Percentiles rank a stretch among this genome's conserved stretches.
phyloP scores from a whole-genome alignment of 2,888 invertebrate genomes.

The Mythimna albipuncta region DNA sequence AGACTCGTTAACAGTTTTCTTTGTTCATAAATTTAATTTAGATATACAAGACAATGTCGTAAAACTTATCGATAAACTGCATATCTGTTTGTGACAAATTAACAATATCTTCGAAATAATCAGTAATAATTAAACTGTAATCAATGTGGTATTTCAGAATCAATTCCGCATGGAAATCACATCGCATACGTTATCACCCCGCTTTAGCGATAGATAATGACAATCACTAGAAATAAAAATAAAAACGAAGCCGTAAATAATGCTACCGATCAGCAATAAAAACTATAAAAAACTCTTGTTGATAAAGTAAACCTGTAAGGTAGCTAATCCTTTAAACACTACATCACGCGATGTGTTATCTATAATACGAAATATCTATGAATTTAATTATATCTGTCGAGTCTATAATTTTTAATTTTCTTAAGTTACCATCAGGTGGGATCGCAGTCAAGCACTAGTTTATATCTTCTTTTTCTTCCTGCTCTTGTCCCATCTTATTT shows the following conservation, averaged over 20 bases:
- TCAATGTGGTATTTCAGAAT: constrained; percentile 21
- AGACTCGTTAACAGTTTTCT: not conserved
- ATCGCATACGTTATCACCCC: constrained; percentile 31
- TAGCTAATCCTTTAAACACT: constrained; percentile 23
- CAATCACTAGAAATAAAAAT: constrained; percentile 43
- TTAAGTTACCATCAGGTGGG: not conserved
- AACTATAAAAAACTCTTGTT: constrained; percentile 8
- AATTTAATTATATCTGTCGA: not conserved
- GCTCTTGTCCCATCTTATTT: too few relatives aligned
- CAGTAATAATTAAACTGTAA: constrained; percentile 30
- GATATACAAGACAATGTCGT: not conserved
- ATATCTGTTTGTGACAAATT: not conserved
- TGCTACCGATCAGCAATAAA: constrained; percentile 28
- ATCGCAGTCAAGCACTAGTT: too few relatives aligned
- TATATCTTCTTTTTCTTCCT: too few relatives aligned
- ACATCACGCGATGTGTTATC: constrained; percentile 10
- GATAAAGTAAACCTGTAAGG: constrained; percentile 23
- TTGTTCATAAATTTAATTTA: not conserved
- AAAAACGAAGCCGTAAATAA: constrained; percentile 31
- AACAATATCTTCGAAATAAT: constrained; percentile 13
- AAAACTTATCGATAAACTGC: constrained; percentile 1
- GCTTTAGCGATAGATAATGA: constrained; percentile 27
- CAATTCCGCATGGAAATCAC: constrained; percentile 47
- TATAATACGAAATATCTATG: not conserved
- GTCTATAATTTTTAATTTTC: constrained; percentile 10